Percentiles rank a stretch among this genome's conserved stretches.
Evolutionary conservation across 2,113 vertebrate genomes (phyloP).

Genomic region (Gallinago media): DNA sequence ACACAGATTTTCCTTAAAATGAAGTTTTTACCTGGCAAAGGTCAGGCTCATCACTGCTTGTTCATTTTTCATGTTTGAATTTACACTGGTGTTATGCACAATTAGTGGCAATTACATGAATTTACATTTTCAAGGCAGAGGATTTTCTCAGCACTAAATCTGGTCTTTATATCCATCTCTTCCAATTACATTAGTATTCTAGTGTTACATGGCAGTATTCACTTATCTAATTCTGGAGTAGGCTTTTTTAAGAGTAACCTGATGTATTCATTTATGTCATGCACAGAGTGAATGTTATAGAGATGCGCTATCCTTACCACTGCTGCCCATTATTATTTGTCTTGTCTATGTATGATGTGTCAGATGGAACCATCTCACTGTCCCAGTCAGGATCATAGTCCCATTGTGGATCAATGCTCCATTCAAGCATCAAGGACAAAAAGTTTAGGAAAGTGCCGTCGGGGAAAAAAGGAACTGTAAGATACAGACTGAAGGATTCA

Average conservation of each 20-base stretch:
- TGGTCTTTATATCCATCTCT: not conserved
- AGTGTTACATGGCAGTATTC: not conserved
- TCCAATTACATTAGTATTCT: not conserved
- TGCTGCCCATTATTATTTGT: not conserved
- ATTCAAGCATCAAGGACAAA: not conserved
- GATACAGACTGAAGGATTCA: not conserved
- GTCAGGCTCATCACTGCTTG: not conserved
- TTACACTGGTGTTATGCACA: not conserved
- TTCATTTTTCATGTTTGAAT: not conserved
- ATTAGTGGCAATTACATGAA: slow-evolving; percentile 42
- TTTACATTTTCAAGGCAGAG: slow-evolving; percentile 38
- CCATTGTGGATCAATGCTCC: not conserved
- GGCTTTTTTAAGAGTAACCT: slow-evolving; percentile 33
- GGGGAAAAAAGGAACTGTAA: not conserved
- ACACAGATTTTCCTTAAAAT: not conserved
- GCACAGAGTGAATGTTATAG: not conserved
- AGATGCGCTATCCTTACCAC: not conserved
- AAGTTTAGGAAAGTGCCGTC: not conserved
- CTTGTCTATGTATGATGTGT: not conserved
- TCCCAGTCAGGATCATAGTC: not conserved
- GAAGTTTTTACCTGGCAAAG: not conserved
- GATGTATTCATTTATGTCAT: slow-evolving; percentile 24
- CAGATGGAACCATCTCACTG: not conserved
- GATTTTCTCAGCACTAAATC: not conserved
- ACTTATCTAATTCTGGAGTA: not conserved